These are phyloP conservation scores for Bellardia bayeri DNA, from an alignment of 2,888 invertebrate genomes.

Conservation along the genomic window DNA sequence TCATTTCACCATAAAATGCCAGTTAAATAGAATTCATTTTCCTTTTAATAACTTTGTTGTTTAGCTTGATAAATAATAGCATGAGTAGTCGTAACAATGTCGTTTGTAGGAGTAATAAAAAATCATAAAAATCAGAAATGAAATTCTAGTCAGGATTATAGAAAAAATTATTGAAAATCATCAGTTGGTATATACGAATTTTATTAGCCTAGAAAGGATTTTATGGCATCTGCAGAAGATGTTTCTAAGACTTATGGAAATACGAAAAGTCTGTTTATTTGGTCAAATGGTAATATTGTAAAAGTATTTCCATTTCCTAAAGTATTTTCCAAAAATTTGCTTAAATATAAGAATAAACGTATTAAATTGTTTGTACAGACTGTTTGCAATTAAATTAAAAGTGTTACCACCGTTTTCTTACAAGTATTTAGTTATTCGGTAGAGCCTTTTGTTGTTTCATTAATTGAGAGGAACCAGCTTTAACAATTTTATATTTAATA, in stretches of 20 bases:
- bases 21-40: neutral
- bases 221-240: neutral
- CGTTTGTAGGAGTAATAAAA: neutral
- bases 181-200: neutral
- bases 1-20: neutral
- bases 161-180: conserved; percentile 3
- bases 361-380: too few species aligned
- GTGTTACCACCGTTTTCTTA: too few species aligned
- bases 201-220: neutral
- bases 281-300: neutral
- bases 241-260: neutral
- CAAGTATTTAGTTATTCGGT: too few species aligned
- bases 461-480: neutral
- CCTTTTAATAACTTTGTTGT: neutral
- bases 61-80: neutral
- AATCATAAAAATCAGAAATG: neutral
- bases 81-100: neutral
- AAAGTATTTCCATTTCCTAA: neutral
- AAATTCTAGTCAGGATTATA: conserved; percentile 9
- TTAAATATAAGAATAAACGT: neutral
- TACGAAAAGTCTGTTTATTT: neutral
- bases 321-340: neutral
- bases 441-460: too few species aligned
- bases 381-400: too few species aligned
- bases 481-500: neutral